A percentile compares a stretch with the other conserved stretches of the same genome.
Conservation (phyloP, 2,888 invertebrate species). For the Ochropleura leucogaster region DNA sequence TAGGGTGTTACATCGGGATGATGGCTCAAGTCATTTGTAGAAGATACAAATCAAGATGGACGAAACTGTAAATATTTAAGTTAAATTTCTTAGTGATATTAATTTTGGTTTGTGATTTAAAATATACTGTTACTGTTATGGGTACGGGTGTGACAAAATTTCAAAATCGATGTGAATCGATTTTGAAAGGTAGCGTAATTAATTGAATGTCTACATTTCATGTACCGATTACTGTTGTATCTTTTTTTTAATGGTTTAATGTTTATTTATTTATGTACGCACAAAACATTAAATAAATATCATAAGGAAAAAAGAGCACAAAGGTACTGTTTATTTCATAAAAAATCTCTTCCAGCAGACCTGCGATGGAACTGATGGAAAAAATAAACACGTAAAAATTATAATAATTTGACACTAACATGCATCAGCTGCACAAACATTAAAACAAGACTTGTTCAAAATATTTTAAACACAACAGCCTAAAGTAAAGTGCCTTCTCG, state of each 20-base stretch:
- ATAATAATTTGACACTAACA: not conserved
- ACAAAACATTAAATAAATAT: too few relatives aligned
- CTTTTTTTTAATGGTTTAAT: too few relatives aligned
- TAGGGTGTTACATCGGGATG: slow-evolving; percentile 66
- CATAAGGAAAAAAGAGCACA: too few relatives aligned
- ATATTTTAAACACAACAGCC: slow-evolving; percentile 1
- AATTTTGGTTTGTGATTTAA: not conserved
- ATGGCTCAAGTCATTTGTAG: slow-evolving; percentile 56
- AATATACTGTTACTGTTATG: not conserved
- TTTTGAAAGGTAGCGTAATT: not conserved
- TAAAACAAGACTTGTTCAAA: not conserved
- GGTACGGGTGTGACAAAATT: not conserved
- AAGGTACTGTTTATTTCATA: too few relatives aligned
- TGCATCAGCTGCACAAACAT: not conserved
- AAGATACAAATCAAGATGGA: slow-evolving; percentile 42
- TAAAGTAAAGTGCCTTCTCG: slow-evolving; percentile 36
- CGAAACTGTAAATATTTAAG: not conserved
- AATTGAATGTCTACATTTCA: not conserved
- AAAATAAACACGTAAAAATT: not conserved
- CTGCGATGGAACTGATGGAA: too few relatives aligned
- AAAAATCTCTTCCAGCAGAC: too few relatives aligned
- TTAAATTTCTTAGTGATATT: not conserved
- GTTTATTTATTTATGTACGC: too few relatives aligned
- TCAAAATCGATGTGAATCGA: not conserved
- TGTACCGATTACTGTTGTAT: accelerated